A percentile compares a stretch with the other conserved stretches of the same genome.
Conservation (phyloP, 2,113 vertebrate species). For the Mungos mungo region DNA sequence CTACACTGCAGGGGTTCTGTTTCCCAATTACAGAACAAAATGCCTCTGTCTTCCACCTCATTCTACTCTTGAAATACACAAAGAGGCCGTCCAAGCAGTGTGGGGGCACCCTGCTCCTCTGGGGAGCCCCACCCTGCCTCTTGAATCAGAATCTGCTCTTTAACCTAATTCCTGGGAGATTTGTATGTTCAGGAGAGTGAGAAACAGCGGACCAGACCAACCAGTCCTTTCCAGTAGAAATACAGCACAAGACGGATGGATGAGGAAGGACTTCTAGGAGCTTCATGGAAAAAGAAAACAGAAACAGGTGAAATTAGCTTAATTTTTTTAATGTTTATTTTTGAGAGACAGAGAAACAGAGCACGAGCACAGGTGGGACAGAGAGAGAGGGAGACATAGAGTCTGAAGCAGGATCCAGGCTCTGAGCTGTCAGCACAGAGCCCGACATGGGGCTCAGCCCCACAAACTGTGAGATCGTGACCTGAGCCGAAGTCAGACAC, state of each 20-base stretch:
- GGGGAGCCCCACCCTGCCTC: too few relatives aligned
- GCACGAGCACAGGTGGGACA: too few relatives aligned
- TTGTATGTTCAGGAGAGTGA: background rate
- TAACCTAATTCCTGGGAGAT: fast-evolving
- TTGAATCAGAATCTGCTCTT: background rate
- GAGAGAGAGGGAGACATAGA: too few relatives aligned
- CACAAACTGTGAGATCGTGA: too few relatives aligned
- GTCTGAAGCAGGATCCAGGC: too few relatives aligned
- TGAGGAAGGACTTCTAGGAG: background rate
- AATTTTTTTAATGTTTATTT: too few relatives aligned
- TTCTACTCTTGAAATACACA: fast-evolving
- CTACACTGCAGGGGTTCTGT: background rate
- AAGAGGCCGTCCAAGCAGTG: fast-evolving
- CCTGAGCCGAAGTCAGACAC: too few relatives aligned
- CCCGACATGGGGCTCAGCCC: too few relatives aligned
- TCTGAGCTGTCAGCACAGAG: too few relatives aligned
- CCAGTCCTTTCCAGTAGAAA: background rate
- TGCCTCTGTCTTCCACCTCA: background rate
- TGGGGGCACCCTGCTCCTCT: fast-evolving
- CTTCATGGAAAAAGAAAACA: background rate
- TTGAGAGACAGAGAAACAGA: too few relatives aligned
- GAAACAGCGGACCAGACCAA: too few relatives aligned
- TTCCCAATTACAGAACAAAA: background rate
- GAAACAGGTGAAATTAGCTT: background rate
- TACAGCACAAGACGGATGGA: fast-evolving